These are phyloP conservation scores for Eurystomus gularis DNA, from an alignment of 2,113 vertebrate species.

Conservation along the genomic window DNA sequence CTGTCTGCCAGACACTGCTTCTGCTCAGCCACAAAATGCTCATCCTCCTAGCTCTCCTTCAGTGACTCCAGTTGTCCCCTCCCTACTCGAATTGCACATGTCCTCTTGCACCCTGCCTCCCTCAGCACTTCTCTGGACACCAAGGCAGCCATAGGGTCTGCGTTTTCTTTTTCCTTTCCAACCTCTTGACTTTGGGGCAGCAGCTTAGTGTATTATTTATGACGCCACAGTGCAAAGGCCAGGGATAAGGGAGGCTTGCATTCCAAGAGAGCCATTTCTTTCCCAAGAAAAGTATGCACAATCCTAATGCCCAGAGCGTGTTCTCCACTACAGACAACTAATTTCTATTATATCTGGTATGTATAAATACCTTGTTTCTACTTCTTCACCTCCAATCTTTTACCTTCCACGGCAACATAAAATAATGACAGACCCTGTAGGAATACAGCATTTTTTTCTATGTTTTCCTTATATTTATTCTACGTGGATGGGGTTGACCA, in stretches of 20 bases:
- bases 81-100: accelerated
- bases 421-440: not conserved
- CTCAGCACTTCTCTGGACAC: not conserved
- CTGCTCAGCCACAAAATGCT: not conserved
- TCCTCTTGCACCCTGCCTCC: not conserved
- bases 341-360: not conserved
- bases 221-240: not conserved
- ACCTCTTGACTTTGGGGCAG: not conserved
- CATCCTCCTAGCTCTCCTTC: not conserved
- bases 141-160: not conserved
- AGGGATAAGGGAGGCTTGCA: slow-evolving; percentile 20
- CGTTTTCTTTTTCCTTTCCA: not conserved
- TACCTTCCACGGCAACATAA: not conserved
- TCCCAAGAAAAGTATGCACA: slow-evolving; percentile 26
- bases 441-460: not conserved
- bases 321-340: not conserved
- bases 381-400: not conserved
- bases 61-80: not conserved
- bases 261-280: slow-evolving; percentile 27
- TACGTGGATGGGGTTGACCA: not conserved
- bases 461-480: not conserved
- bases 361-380: not conserved
- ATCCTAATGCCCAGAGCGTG: not conserved
- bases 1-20: not conserved
- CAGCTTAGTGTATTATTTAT: slow-evolving; percentile 35